phyloP scores from a whole-genome alignment of 2,113 vertebrate species.

The Cyanistes caeruleus region DNA sequence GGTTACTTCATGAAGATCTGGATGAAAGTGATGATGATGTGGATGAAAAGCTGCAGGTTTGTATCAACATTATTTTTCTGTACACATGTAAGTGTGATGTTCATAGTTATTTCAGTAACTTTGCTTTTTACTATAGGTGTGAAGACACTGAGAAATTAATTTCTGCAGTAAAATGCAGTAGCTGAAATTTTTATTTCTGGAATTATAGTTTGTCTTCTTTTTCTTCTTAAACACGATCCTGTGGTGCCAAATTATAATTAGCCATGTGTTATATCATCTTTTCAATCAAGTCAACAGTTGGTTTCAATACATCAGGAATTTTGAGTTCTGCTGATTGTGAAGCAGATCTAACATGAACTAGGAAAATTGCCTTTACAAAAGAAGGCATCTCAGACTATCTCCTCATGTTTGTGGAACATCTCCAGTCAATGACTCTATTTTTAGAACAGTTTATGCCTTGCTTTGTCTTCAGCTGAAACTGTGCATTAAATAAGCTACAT shows the following conservation, averaged over 20 bases:
- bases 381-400: neutral
- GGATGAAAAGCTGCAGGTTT: conserved; percentile 88
- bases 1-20: conserved; percentile 90
- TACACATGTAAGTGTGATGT: neutral
- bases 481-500: neutral
- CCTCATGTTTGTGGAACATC: neutral
- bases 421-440: neutral
- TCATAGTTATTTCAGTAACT: neutral
- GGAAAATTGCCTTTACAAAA: neutral
- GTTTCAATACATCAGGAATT: neutral
- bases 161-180: neutral
- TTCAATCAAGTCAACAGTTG: neutral
- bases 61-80: neutral
- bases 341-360: neutral
- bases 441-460: neutral
- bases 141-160: neutral
- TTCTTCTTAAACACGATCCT: neutral
- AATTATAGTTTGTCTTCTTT: neutral
- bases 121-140: neutral
- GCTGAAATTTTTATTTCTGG: neutral
- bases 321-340: neutral
- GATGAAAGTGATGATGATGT: conserved; percentile 96
- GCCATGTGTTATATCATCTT: neutral
- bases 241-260: neutral
- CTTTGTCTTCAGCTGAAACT: neutral